Conservation (phyloP, 2,888 invertebrate species). For the Oegoconia quadripuncta region DNA sequence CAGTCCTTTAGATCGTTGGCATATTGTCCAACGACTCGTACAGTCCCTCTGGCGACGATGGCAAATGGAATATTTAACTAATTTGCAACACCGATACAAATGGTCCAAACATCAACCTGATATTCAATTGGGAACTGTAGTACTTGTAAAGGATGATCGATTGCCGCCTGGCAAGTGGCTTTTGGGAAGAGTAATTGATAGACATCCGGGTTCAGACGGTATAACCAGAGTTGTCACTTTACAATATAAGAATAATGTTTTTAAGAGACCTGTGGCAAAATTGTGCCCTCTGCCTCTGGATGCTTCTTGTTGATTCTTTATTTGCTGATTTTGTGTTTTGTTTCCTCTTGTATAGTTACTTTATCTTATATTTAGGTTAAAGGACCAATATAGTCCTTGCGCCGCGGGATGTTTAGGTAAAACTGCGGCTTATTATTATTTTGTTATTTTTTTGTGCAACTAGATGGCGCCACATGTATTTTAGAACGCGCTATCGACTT, state of each 20-base stretch:
- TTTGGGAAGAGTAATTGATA: conserved; percentile 13
- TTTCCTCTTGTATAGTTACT: no score
- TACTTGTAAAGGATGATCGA: conserved; percentile 16
- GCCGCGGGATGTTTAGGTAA: no score
- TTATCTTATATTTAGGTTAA: no score
- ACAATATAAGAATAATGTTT: conserved; percentile 7
- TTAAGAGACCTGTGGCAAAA: conserved; percentile 10
- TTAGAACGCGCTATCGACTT: no score
- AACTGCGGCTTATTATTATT: no score
- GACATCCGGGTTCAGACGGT: conserved; percentile 15
- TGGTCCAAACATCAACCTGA: conserved; percentile 9
- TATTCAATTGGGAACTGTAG: conserved; percentile 9
- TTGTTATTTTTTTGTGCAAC: no score
- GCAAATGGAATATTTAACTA: conserved; percentile 16
- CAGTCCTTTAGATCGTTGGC: no score
- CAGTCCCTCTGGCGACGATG: conserved; percentile 20
- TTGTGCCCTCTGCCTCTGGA: no score
- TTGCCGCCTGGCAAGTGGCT: conserved; percentile 19
- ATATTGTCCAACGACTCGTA: conserved; percentile 13
- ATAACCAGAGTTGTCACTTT: conserved; percentile 10
- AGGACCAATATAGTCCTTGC: no score
- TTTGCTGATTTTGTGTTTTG: no score
- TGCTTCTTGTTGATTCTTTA: no score
- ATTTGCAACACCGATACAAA: conserved; percentile 15
- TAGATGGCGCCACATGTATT: no score